Percentiles rank a stretch among this genome's conserved stretches.
These are phyloP conservation scores for Sebastes diploproa DNA, from an alignment of 2,797 vertebrate species.

Conservation along the genomic window DNA sequence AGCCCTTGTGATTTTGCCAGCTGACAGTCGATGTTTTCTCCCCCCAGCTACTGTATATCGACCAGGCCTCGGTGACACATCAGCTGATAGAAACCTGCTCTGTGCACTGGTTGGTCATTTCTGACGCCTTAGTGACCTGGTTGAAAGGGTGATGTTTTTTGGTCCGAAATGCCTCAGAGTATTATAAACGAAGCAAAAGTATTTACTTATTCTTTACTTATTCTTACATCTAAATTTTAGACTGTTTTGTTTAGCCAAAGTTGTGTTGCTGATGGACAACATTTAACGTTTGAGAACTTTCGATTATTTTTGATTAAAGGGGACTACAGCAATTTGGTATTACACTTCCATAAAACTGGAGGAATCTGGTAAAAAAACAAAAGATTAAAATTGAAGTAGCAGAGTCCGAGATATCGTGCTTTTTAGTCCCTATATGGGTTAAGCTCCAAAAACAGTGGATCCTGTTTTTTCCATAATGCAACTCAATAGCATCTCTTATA, in stretches of 20 bases:
- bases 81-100: slow-evolving; percentile 28
- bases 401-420: neutral
- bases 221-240: neutral
- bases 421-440: neutral
- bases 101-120: slow-evolving; percentile 32
- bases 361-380: too few relatives aligned
- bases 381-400: neutral
- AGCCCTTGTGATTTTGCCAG: slow-evolving; percentile 43
- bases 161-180: neutral
- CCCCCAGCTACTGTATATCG: slow-evolving; percentile 51
- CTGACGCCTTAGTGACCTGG: neutral
- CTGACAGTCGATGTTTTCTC: slow-evolving; percentile 52
- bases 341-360: neutral
- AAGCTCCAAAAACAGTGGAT: neutral
- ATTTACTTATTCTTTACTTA: neutral
- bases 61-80: slow-evolving; percentile 46
- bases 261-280: neutral
- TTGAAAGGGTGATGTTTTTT: rapidly evolving
- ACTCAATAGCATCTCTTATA: neutral
- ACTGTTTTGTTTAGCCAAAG: neutral
- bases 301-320: neutral
- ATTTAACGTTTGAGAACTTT: neutral
- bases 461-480: neutral
- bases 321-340: neutral
- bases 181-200: neutral